phyloP scores from a whole-genome alignment of 2,113 vertebrate genomes.

The Stigmatopora nigra region DNA sequence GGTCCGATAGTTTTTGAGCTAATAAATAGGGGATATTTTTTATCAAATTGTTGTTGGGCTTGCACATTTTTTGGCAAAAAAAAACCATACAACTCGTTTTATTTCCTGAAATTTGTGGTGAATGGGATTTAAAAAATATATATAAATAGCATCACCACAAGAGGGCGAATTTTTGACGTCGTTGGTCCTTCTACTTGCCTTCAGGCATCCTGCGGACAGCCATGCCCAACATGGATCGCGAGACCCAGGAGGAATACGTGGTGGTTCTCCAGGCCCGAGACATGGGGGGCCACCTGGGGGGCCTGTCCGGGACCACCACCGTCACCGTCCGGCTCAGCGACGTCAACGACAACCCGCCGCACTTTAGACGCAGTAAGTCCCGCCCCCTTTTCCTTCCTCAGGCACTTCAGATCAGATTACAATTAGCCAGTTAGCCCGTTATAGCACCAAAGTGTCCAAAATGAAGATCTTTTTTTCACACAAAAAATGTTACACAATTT shows the following conservation, averaged over 20 bases:
- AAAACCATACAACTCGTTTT: no score
- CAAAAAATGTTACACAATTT: no score
- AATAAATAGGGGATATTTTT: no score
- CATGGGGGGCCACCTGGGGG: slow-evolving; percentile 86
- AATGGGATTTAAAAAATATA: no score
- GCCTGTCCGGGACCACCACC: slow-evolving; percentile 81
- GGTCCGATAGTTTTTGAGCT: no score
- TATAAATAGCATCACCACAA: neutral
- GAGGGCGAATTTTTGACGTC: slow-evolving; percentile 27
- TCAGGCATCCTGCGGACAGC: slow-evolving; percentile 79
- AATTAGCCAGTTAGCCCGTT: no score
- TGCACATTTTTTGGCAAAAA: no score
- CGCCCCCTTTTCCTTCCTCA: neutral
- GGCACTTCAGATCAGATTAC: no score
- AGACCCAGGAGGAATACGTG: slow-evolving; percentile 78
- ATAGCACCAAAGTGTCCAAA: no score
- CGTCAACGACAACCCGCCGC: slow-evolving; percentile 74
- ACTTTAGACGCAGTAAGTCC: slow-evolving; percentile 71
- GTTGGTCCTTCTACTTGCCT: slow-evolving; percentile 12
- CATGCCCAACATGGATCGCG: slow-evolving; percentile 82
- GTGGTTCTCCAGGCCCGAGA: slow-evolving; percentile 86
- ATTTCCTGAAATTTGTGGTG: no score
- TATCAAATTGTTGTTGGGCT: no score
- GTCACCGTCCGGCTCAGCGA: slow-evolving; percentile 79
- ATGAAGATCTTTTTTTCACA: no score